Base-by-base conservation (phyloP, 2,888 invertebrate genomes). In the Microchrysa polita region DNA sequence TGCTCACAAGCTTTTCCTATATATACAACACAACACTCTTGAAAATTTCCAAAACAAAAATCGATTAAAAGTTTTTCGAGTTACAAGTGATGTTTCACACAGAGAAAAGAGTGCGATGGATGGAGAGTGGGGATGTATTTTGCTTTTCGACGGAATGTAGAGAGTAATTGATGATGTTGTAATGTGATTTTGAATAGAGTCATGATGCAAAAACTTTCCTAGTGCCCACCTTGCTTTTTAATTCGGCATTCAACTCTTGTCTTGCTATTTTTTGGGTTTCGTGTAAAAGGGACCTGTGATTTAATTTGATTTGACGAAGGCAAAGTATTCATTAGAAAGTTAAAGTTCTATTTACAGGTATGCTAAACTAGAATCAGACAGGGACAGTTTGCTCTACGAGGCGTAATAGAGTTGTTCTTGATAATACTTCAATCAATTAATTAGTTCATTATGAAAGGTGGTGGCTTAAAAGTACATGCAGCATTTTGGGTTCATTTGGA, bases 1-100 rank as follows among this genome's bases (percentile, higher is more conserved):
- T 42, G 27, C n/a, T 63, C n/a, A n/a, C n/a, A 42, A 63, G 12
- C 63, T 63, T 16, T 27, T 63, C 18, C 16, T 42, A 7, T 34
- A 34, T 5, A 63, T 63, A 42, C n/a, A n/a, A n/a, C 2, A 60
- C 60, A 23, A 18, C 20, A 20, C 20, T 20, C 55, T 18, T 18
- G 55, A 18, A 23, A 42, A 18, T 34, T 2, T 40, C 16, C 42
- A 40, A 12, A 63, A 42, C 16, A 42, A 63, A 63, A 63, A 63
- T 63, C 63, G 63, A 63, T 63, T 63, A 63, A 63, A 63, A 63
- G 16, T 63, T 63, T 63, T 16, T 20, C 22, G 10, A 20, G 55
- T 55, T 55, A 16, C 55, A 55, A 16, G 55, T 5, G 22, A 18
- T 20, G 27, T 55, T 55, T 55, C 55, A 20, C n/a, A n/a, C n/a